Conservation (phyloP, 2,797 vertebrate species). For the Acipenser oxyrinchus region DNA sequence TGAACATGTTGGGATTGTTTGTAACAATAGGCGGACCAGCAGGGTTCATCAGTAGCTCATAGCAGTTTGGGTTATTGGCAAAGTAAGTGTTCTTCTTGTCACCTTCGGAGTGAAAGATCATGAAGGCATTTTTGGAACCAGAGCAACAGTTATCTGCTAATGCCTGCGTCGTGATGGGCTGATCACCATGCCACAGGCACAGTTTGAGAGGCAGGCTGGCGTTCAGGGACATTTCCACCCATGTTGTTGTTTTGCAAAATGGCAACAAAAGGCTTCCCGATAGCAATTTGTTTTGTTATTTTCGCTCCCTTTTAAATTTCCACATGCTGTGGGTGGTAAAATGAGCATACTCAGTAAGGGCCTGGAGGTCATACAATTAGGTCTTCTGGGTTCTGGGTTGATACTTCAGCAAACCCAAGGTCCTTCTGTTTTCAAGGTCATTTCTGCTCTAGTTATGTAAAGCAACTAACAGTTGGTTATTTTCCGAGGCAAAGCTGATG, state of each 20-base stretch:
- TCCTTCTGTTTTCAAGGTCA: conserved; percentile 12
- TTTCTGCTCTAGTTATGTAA: conserved; percentile 5
- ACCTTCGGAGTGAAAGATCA: no score
- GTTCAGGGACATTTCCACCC: conserved; percentile 4
- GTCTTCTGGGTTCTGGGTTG: conserved; percentile 6
- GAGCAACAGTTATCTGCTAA: not conserved
- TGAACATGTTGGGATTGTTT: no score
- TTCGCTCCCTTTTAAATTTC: conserved; percentile 5
- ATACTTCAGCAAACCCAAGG: conserved; percentile 12
- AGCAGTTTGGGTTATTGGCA: no score
- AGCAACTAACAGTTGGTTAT: not conserved
- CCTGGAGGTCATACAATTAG: conserved; percentile 5
- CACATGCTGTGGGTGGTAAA: conserved; percentile 10
- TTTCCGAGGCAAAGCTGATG: not conserved
- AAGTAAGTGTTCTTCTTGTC: no score
- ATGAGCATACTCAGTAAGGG: conserved; percentile 9
- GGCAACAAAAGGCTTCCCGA: conserved; percentile 3
- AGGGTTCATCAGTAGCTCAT: no score
- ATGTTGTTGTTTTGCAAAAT: conserved; percentile 9
- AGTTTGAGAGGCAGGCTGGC: not conserved
- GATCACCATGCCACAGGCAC: not conserved
- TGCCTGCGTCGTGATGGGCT: not conserved
- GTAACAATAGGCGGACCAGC: no score
- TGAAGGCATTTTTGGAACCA: no score
- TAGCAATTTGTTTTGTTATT: conserved; percentile 6